phyloP scores from a whole-genome alignment of 2,113 vertebrate genomes.

The Oreotrochilus melanogaster region DNA sequence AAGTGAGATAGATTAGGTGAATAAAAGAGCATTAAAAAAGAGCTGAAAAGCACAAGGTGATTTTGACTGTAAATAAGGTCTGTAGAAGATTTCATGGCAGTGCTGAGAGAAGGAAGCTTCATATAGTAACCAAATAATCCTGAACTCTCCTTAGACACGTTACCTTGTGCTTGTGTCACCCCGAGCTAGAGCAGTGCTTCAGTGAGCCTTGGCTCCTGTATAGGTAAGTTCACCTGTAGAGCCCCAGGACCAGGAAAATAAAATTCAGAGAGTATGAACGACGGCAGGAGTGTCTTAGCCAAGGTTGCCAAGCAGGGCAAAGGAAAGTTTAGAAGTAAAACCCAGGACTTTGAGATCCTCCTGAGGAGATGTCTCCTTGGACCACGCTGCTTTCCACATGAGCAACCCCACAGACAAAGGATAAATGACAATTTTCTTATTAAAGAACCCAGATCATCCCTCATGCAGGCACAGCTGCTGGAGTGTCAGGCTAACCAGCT shows the following conservation, averaged over 20 bases:
- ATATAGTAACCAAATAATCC: not conserved
- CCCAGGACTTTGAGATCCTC: not conserved
- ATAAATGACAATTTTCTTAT: not conserved
- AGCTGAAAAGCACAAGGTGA: not conserved
- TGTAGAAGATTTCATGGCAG: not conserved
- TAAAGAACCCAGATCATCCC: not conserved
- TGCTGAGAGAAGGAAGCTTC: not conserved
- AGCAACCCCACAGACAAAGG: not conserved
- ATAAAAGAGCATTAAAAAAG: not conserved
- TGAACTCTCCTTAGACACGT: not conserved
- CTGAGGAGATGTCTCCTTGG: not conserved
- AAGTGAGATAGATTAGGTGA: not conserved
- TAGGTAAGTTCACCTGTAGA: not conserved
- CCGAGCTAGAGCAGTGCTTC: not conserved
- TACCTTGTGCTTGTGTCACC: fast-evolving
- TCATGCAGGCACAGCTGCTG: not conserved
- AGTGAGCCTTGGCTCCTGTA: not conserved
- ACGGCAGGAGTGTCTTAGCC: not conserved
- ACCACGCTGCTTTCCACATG: fast-evolving
- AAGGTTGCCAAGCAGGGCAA: not conserved
- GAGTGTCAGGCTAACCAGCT: not conserved
- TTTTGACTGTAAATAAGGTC: not conserved
- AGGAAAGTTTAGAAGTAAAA: not conserved
- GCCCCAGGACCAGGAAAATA: not conserved
- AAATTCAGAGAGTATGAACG: not conserved